Conservation (phyloP, 2,113 vertebrate species). For the Coracopsis vasa region DNA sequence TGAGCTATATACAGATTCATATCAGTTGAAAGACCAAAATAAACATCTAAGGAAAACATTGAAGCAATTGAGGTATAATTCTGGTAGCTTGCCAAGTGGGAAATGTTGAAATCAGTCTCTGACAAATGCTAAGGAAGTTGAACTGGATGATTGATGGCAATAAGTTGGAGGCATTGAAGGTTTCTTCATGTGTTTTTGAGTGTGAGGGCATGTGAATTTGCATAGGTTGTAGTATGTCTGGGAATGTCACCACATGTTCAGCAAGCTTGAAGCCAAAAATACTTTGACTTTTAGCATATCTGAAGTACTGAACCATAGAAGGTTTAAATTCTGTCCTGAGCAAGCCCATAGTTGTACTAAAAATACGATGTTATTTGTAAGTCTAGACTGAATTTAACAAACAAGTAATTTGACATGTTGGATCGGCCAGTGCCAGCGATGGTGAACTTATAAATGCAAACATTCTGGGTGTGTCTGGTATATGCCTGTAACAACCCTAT, state of each 20-base stretch:
- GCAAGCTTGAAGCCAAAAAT: constrained; percentile 30
- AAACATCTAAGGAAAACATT: constrained; percentile 12
- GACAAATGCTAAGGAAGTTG: background rate
- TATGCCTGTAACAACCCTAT: background rate
- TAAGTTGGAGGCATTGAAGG: background rate
- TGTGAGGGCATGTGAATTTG: background rate
- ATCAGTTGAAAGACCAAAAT: constrained; percentile 26
- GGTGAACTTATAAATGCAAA: background rate
- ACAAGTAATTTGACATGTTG: background rate
- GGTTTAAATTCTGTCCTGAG: constrained; percentile 38
- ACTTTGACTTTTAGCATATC: constrained; percentile 39
- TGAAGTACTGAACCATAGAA: constrained; percentile 40
- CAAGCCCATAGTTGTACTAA: constrained; percentile 1
- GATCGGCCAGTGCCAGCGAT: background rate
- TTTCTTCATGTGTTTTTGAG: background rate
- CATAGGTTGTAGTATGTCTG: background rate
- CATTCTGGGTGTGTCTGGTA: background rate
- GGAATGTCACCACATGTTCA: constrained; percentile 9
- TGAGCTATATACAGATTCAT: background rate
- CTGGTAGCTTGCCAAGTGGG: background rate
- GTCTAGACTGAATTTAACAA: constrained; percentile 49
- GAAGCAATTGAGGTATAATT: background rate
- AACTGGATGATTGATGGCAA: background rate
- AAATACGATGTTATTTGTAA: constrained; percentile 51
- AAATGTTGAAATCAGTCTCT: background rate